phyloP scores from a whole-genome alignment of 2,888 invertebrate genomes.

The Parapristionchus giblindavisi region DNA sequence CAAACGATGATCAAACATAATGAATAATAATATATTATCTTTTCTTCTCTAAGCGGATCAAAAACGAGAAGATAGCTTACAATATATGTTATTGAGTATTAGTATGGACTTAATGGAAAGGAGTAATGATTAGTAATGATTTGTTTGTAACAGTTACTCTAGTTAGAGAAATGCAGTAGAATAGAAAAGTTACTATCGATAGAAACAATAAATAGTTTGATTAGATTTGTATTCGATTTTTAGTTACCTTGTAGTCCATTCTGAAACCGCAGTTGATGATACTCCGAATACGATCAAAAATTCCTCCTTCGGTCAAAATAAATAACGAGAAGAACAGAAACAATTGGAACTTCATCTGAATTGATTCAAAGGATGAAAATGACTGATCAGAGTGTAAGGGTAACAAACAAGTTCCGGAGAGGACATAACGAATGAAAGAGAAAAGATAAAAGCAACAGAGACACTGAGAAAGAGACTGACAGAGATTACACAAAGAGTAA shows the following conservation, averaged over 20 bases:
- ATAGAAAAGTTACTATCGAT: too few species aligned
- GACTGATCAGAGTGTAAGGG: not conserved
- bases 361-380: not conserved
- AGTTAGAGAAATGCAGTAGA: too few species aligned
- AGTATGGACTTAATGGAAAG: too few species aligned
- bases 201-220: too few species aligned
- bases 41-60: too few species aligned
- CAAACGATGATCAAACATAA: not conserved
- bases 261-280: constrained; percentile 30
- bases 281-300: constrained; percentile 5
- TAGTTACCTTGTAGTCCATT: constrained; percentile 25
- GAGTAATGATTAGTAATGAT: too few species aligned
- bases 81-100: too few species aligned
- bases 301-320: not conserved
- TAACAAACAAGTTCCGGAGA: constrained; percentile 18
- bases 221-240: too few species aligned
- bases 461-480: not conserved
- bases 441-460: not conserved
- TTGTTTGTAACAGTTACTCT: too few species aligned
- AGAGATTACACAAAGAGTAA: not conserved
- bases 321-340: not conserved
- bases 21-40: too few species aligned
- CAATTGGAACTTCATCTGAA: not conserved
- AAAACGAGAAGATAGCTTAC: not conserved
- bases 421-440: not conserved